Base-by-base conservation (phyloP, 2,113 vertebrate genomes). In the Oryzias celebensis region DNA sequence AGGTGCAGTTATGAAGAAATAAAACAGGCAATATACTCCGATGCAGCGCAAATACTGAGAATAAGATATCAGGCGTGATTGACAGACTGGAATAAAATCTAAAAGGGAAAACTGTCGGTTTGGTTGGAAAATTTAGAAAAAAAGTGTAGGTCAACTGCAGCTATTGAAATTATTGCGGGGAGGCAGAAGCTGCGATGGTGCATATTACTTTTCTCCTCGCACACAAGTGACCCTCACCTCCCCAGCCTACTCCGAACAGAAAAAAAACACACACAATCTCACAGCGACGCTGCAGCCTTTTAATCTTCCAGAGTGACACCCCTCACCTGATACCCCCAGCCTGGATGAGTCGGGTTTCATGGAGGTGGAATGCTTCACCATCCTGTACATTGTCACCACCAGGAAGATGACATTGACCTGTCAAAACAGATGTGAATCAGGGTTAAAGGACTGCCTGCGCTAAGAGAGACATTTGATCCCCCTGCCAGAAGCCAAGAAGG, bases 261-360 rank as follows among this genome's bases (percentile, higher is more conserved):
- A 16, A 58, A 20, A 14, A 43, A 48, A 62, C 55, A 7, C 55
- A 43, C 45, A 41, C 14, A 26, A 22, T 20, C 23, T 36, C 65
- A 42, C 42, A 71, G 54, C 42, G 48, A 26, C 69, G 51, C 68
- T 71, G 55, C 60, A 68, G 66, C 68, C 67, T 68, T 28, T 43
- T 65, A 52, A 80, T 83, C 80, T 78, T n/a, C 67, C 20, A 26
- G 62, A 71, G 73, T 67, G 71, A 71, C 69, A 62, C 77, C 85
- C 91, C 96, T 96, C 92, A 98, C 96, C 96, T 96, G 94, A 99
- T 99, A 91, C 95, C 97, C 98, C 96, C 91, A 98, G 93, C 88
- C 96, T 93, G 92, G 94, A 96, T 73, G 97, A 99, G 89, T 99
- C 97, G 48, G 96, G 97, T 94, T 98, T 98, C 94, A 99, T 93